These are phyloP conservation scores for Galerucella pusilla DNA, from an alignment of 2,888 invertebrate genomes.

Conservation along the genomic window DNA sequence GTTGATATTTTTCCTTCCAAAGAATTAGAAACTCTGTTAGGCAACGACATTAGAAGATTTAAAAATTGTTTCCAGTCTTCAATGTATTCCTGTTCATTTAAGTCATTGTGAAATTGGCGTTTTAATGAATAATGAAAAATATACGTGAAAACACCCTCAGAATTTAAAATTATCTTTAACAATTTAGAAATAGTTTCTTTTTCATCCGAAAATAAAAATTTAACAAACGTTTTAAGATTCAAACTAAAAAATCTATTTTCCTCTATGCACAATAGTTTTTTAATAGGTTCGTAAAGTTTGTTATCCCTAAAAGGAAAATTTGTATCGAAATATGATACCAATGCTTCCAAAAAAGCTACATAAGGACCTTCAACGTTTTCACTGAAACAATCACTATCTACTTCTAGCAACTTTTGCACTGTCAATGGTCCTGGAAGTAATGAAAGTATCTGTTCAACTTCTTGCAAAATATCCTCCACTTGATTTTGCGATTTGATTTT, in stretches of 20 bases:
- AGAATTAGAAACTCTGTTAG: constrained; percentile 78
- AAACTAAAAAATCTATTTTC: constrained; percentile 67
- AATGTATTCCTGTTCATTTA: constrained; percentile 54
- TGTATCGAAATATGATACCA: constrained; percentile 67
- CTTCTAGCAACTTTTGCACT: constrained; percentile 71
- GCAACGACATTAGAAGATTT: constrained; percentile 75
- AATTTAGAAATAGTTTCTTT: constrained; percentile 60
- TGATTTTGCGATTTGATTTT: constrained; percentile 61
- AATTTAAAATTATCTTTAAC: constrained; percentile 67
- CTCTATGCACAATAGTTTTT: constrained; percentile 68
- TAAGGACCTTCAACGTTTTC: constrained; percentile 66
- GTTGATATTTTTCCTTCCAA: constrained; percentile 69
- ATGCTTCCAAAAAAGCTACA: constrained; percentile 66
- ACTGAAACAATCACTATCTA: constrained; percentile 66
- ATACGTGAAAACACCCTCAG: constrained; percentile 70
- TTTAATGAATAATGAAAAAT: constrained; percentile 53
- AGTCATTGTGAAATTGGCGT: constrained; percentile 55
- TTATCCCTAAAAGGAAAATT: constrained; percentile 70
- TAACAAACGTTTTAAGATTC: constrained; percentile 65
- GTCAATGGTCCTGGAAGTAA: constrained; percentile 71
- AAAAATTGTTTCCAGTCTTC: constrained; percentile 65
- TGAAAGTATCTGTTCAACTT: constrained; percentile 58
- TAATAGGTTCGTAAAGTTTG: constrained; percentile 64
- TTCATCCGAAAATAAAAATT: constrained; percentile 65
- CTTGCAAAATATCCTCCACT: constrained; percentile 56